Evolutionary conservation across 1,140 invertebrate genomes (phyloP), one percentile per base, ranked within the genome.

Genomic region (Portunus trituberculatus): DNA sequence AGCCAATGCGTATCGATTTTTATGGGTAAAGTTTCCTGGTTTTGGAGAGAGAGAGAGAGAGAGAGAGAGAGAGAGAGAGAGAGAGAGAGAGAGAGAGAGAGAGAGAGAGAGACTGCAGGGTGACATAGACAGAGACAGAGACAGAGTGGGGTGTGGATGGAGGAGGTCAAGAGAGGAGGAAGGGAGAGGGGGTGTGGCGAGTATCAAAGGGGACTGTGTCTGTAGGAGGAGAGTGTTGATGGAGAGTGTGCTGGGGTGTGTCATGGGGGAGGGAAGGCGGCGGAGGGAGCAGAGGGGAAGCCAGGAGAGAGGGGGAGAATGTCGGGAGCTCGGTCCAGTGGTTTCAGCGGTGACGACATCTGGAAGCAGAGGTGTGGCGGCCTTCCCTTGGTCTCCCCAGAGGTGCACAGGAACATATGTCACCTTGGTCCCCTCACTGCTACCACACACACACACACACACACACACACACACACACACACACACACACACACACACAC

Each of bases 371-470:
- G 67, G 67, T 76, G 67, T 76, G 67, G 67, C 67, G n/a, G 67
- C 67, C 67, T 76, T 76, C 67, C 87, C 87, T 25, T 25, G 14
- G 32, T 8, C 31, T 39, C 28, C 45, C 20, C 29, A 32, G 46
- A 39, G 32, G 32, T 88, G 32, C 32, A 20, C 29, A n/a, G 31
- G 87, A 88, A 88, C 87, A 88, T 88, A 88, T 88, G 87, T 48
- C 87, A 88, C 87, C n/a, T 29, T 88, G 32, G 87, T 45, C 87
- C 87, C 87, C 46, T 39, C 84, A 28, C 87, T n/a, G 8, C 6
- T 29, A 45, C 87, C 87, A 45, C 31, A 76, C 67, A 76, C 67
- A 76, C 67, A 76, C 67, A 76, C 67, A 76, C 59, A 76, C 59
- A 76, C 59, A 76, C 59, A 76, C 59, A 76, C 59, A 76, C 59